Conservation (phyloP, 2,888 invertebrate genomes). For the Phytoseiulus persimilis region DNA sequence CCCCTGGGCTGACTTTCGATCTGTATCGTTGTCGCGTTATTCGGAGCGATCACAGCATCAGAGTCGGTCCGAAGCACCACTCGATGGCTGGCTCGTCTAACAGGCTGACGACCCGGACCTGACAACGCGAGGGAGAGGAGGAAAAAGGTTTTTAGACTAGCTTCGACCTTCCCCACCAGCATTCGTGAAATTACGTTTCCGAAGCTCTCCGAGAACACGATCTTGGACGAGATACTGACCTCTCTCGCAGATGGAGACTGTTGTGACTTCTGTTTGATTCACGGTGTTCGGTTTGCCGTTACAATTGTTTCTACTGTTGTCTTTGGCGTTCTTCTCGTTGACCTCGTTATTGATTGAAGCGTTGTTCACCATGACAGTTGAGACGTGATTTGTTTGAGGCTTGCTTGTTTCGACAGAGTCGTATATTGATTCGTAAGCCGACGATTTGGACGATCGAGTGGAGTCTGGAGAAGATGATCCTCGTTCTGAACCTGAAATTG, state of each 20-base stretch:
- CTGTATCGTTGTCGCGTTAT: conserved; percentile 24
- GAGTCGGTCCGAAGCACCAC: conserved; percentile 34
- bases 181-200: neutral
- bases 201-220: neutral
- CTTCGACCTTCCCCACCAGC: neutral
- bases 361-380: conserved; percentile 26
- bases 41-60: conserved; percentile 13
- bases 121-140: neutral
- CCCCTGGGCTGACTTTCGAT: neutral
- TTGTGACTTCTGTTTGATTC: neutral
- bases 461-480: conserved; percentile 26
- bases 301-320: neutral
- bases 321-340: neutral
- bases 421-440: conserved; percentile 32
- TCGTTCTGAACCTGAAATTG: neutral
- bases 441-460: conserved; percentile 13
- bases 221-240: neutral
- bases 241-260: neutral
- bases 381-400: neutral
- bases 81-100: conserved; percentile 14
- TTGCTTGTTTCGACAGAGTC: neutral
- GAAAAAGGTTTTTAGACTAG: neutral
- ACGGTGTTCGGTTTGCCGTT: neutral
- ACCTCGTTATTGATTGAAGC: neutral
- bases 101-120: conserved; percentile 1